Evolutionary conservation across 92 coral and sea anemone species (phyloP), one percentile per base, ranked within the genome.

Genomic region (Umimayanthus chanpuru): DNA sequence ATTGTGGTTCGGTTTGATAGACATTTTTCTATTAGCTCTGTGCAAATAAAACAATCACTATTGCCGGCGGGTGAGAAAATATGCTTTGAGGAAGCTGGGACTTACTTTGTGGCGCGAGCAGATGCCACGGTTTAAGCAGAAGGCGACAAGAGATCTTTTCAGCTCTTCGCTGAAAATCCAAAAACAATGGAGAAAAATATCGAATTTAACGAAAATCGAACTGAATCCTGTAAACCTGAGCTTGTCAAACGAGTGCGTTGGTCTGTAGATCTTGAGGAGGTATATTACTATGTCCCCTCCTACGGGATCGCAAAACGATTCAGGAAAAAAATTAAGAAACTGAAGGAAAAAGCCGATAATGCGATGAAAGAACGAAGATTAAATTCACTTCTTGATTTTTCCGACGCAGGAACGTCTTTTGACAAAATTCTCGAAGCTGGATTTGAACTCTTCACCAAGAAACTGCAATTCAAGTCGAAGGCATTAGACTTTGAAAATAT

Each of bases 401-500:
- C 87, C n/a, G 78, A 44, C 43, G 87, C 65, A 9, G 78, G 87
- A 44, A 68, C 77, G 55, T 20, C 77, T 4, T 71, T 83, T 25
- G 87, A 83, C 29, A 83, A 83, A 44, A 70, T 83, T 28, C 9
- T 83, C 25, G 87, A 28, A 26, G 74, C 87, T 4, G 66, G 87
- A 10, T 70, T 83, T 44, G 87, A 70, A 50, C 55, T 83, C 67
- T 83, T 83, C 15, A 70, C 44, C 41, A 70, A 83, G 43, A 83
- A 71, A 83, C 7, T 83, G 66, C 77, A 83, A 65, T 47, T 44
- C 43, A 83, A 73, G 7, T 83, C 87, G n/a, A 83, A 32, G 38
- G 87, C 79, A 4, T 83, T 83, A 30, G 87, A 83, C 68, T 83
- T 83, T 70, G 87, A 83, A 83, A 83, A 73, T 38, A 70, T 70